Conservation (phyloP, 2,797 vertebrate species). For the Sebastes nivosus region DNA sequence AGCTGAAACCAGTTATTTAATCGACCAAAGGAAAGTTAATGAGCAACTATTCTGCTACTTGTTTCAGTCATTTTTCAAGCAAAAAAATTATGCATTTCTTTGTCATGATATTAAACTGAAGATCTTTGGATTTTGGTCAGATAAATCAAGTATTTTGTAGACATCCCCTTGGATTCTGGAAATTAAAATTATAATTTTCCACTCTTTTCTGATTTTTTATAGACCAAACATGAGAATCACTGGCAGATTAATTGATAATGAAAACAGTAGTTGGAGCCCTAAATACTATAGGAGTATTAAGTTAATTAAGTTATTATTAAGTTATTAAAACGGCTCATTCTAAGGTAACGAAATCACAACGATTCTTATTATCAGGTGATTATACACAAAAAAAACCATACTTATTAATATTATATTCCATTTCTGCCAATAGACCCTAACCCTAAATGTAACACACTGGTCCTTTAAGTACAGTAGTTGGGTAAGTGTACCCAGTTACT, state of each 20-base stretch:
- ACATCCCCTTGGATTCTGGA: rapidly evolving
- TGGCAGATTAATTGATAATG: background rate
- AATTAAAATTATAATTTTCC: background rate
- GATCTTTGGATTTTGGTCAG: background rate
- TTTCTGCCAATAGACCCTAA: too few relatives aligned
- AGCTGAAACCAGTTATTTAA: background rate
- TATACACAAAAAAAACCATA: too few relatives aligned
- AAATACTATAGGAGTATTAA: background rate
- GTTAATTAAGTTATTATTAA: too few relatives aligned
- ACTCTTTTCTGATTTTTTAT: background rate
- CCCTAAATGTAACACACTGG: too few relatives aligned
- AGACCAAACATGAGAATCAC: background rate
- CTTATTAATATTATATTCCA: too few relatives aligned
- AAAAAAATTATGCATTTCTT: background rate
- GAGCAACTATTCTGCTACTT: background rate
- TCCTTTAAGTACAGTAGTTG: too few relatives aligned
- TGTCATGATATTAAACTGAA: background rate
- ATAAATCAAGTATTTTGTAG: too few relatives aligned
- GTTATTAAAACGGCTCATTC: too few relatives aligned
- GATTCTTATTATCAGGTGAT: too few relatives aligned
- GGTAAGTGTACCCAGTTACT: background rate
- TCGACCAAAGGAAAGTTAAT: background rate
- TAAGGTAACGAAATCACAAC: too few relatives aligned
- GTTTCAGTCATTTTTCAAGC: background rate
- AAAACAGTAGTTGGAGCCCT: background rate